A percentile compares a stretch with the other conserved stretches of the same genome.
Conservation (phyloP, 1,140 invertebrate genomes). For the Psix sp. region DNA sequence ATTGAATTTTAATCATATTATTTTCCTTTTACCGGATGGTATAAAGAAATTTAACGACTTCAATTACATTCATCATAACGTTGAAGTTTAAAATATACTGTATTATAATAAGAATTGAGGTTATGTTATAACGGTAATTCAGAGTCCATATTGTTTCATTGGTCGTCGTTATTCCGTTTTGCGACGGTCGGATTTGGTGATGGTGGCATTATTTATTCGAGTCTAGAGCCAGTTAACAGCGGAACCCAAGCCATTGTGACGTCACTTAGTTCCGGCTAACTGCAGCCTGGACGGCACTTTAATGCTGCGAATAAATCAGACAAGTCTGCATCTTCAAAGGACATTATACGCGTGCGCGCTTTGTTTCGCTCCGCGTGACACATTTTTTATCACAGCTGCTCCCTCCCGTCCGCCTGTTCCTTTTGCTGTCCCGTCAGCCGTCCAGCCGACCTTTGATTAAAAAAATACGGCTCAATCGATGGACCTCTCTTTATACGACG, state of each 20-base stretch:
- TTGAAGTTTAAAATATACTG: no score
- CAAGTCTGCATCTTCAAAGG: conserved; percentile 34
- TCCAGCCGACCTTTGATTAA: conserved; percentile 26
- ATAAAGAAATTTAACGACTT: no score
- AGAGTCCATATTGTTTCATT: no score
- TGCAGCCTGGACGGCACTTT: conserved; percentile 36
- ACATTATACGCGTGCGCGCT: conserved; percentile 36
- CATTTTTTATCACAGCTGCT: conserved; percentile 21
- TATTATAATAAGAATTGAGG: no score
- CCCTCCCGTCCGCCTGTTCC: not conserved
- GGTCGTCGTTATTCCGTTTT: no score
- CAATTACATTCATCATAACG: no score
- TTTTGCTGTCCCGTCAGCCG: conserved; percentile 9
- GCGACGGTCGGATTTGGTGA: no score
- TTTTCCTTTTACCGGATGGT: no score
- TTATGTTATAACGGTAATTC: no score
- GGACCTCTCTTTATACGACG: conserved; percentile 28
- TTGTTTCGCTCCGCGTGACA: conserved; percentile 25
- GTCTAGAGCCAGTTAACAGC: conserved; percentile 34
- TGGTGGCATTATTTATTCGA: conserved; percentile 43
- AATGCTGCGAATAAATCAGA: conserved; percentile 49
- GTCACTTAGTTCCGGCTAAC: conserved; percentile 42
- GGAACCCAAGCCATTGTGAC: conserved; percentile 45
- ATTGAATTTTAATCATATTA: no score
- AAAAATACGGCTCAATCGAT: conserved; percentile 49